phyloP scores from a whole-genome alignment of 2,113 vertebrate genomes.

The Gyps fulvus region DNA sequence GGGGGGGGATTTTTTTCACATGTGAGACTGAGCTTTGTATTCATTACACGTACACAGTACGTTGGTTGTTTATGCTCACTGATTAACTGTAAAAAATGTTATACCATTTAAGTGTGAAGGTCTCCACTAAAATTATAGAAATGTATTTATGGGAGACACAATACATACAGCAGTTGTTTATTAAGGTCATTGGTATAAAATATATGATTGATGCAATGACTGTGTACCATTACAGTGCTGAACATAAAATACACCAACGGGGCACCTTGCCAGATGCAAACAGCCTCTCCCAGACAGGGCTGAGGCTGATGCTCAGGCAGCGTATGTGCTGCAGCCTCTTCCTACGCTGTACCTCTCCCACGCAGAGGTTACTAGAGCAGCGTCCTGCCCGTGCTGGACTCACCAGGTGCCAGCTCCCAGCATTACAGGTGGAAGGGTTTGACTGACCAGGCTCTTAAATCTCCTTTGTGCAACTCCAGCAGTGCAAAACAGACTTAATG shows the following conservation, averaged over 20 bases:
- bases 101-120: slow-evolving; percentile 47
- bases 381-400: fast-evolving
- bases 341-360: not conserved
- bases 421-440: not conserved
- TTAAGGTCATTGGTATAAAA: slow-evolving; percentile 58
- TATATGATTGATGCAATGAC: not conserved
- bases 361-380: not conserved
- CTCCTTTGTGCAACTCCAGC: not conserved
- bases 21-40: not conserved
- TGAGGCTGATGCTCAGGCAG: not conserved
- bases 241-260: not conserved
- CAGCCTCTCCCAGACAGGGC: not conserved
- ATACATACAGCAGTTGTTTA: slow-evolving; percentile 42
- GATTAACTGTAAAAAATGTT: slow-evolving; percentile 52
- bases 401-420: not conserved
- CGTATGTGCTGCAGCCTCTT: not conserved
- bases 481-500: not conserved
- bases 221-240: not conserved
- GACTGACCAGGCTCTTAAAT: not conserved
- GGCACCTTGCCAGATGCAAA: slow-evolving; percentile 3
- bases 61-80: slow-evolving; percentile 13
- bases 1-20: not conserved
- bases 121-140: slow-evolving; percentile 51
- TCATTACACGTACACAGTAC: not conserved
- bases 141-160: slow-evolving; percentile 39